phyloP scores from a whole-genome alignment of 1,140 invertebrate species.

The Nylanderia fulva region DNA sequence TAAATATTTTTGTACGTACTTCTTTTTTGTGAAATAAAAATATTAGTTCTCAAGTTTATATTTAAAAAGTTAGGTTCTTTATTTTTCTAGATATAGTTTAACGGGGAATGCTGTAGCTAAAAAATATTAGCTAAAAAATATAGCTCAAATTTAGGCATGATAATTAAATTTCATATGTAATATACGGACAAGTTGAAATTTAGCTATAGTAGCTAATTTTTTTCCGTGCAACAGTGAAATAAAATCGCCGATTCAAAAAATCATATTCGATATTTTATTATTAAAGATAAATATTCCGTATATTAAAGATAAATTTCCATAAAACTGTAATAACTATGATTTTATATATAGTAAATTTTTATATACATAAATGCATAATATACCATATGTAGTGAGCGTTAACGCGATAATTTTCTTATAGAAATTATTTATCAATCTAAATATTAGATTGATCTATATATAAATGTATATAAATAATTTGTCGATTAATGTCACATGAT shows the following conservation, averaged over 20 bases:
- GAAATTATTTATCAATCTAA: background rate
- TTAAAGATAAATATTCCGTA: background rate
- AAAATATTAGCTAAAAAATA: too few species aligned
- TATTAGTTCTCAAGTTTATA: background rate
- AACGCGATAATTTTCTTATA: background rate
- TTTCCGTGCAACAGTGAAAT: background rate
- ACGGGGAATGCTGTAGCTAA: too few species aligned
- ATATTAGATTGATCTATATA: background rate
- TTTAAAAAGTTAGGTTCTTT: background rate
- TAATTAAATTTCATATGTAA: too few species aligned
- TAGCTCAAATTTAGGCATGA: too few species aligned
- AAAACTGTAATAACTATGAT: too few species aligned
- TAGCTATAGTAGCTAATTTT: too few species aligned
- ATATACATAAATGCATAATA: too few species aligned
- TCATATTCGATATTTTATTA: slow-evolving; percentile 12
- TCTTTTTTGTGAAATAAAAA: background rate
- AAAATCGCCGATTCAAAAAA: background rate
- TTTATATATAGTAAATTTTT: too few species aligned
- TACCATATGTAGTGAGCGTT: background rate
- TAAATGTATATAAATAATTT: background rate
- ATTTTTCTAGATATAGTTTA: too few species aligned
- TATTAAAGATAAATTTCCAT: too few species aligned
- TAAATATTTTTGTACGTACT: background rate
- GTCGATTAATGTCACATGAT: background rate
- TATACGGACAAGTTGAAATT: too few species aligned